Percentiles rank a stretch among this genome's conserved stretches.
phyloP scores from a whole-genome alignment of 2,888 invertebrate species.

The Heliothis peltigera region DNA sequence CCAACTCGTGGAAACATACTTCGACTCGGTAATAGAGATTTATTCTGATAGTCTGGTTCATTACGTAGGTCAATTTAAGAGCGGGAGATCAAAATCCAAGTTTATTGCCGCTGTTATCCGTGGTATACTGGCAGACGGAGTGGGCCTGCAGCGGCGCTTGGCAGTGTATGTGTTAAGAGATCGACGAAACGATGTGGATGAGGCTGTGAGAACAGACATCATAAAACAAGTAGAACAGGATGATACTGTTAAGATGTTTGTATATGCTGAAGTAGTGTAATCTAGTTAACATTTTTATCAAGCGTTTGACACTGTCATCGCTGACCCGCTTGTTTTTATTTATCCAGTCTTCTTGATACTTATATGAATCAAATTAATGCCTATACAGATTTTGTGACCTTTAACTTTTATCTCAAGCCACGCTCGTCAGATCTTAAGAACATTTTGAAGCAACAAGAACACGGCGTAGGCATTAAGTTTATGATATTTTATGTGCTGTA shows the following conservation, averaged over 20 bases:
- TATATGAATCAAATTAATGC: no score
- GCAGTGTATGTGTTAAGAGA: slow-evolving; percentile 37
- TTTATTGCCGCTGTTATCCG: slow-evolving; percentile 31
- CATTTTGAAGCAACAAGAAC: no score
- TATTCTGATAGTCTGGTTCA: slow-evolving; percentile 61
- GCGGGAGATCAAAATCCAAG: slow-evolving; percentile 4
- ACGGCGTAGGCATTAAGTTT: no score
- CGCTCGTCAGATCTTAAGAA: no score
- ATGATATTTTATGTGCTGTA: no score
- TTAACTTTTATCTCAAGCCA: no score
- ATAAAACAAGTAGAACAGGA: slow-evolving; percentile 16
- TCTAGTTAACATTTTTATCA: no score
- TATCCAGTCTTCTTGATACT: no score
- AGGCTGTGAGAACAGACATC: slow-evolving; percentile 22
- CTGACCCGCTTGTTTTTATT: no score
- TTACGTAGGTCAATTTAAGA: slow-evolving; percentile 56
- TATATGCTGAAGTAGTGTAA: slow-evolving; percentile 9
- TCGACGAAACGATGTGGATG: slow-evolving; percentile 3
- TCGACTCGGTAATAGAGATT: slow-evolving; percentile 70
- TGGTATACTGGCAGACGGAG: slow-evolving; percentile 43
- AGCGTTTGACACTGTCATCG: no score
- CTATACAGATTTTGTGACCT: no score
- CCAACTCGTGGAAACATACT: slow-evolving; percentile 67
- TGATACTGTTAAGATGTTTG: slow-evolving; percentile 20
- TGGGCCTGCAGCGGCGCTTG: slow-evolving; percentile 46